A percentile compares a stretch with the other conserved stretches of the same genome.
phyloP scores from a whole-genome alignment of 2,888 invertebrate genomes.

The Adela reaumurella region DNA sequence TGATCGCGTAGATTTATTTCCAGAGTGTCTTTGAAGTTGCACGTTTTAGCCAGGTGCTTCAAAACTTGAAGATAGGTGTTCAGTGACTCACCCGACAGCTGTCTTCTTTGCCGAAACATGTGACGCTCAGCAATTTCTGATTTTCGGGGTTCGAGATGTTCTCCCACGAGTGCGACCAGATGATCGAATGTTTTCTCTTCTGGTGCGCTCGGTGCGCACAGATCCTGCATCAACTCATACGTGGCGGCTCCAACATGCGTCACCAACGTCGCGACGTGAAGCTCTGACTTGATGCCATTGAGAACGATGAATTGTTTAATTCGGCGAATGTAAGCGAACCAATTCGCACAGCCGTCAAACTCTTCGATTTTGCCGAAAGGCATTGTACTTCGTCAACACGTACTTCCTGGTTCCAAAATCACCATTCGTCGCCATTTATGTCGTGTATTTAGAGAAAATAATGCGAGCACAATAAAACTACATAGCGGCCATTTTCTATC shows the following conservation, averaged over 20 bases:
- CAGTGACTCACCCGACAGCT: conserved; percentile 8
- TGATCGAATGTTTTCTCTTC: conserved; percentile 13
- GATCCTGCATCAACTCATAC: conserved; percentile 15
- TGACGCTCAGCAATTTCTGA: conserved; percentile 14
- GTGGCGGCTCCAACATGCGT: conserved; percentile 14
- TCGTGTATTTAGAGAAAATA: too few relatives aligned
- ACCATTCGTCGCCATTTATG: too few relatives aligned
- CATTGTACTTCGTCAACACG: too few relatives aligned
- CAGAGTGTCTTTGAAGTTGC: conserved; percentile 9
- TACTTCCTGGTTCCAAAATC: too few relatives aligned
- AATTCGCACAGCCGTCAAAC: too few relatives aligned
- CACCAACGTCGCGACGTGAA: conserved; percentile 15
- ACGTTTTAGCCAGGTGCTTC: conserved; percentile 12
- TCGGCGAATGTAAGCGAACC: too few relatives aligned
- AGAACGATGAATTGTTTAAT: conserved; percentile 12
- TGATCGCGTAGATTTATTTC: conserved; percentile 12
- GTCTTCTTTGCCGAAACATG: conserved; percentile 8
- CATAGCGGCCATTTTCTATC: too few relatives aligned
- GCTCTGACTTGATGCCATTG: conserved; percentile 10
- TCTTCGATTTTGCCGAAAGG: too few relatives aligned
- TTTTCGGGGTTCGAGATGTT: conserved; percentile 12
- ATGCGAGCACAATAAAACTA: too few relatives aligned
- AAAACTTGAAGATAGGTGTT: conserved; percentile 12
- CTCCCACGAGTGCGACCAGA: conserved; percentile 11
- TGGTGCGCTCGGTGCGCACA: conserved; percentile 14